These are phyloP conservation scores for Harpagifer antarcticus DNA, from an alignment of 2,797 vertebrate genomes.

Conservation along the genomic window DNA sequence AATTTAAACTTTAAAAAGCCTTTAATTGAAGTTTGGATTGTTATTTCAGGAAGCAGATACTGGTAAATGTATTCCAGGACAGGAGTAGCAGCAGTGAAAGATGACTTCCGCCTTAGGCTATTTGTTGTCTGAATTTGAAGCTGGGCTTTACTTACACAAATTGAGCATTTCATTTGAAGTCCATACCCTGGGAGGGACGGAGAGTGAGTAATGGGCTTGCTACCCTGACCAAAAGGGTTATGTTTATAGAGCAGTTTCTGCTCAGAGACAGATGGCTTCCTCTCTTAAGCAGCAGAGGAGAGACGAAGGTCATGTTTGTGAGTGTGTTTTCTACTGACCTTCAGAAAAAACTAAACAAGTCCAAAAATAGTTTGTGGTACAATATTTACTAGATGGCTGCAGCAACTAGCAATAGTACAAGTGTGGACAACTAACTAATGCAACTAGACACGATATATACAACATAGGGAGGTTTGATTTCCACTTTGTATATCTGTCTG, in stretches of 20 bases:
- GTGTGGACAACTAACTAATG: background rate
- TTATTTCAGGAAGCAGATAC: background rate
- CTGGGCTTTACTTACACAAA: constrained; percentile 29
- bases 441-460: constrained; percentile 1
- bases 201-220: constrained; percentile 48
- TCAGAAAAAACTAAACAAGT: constrained; percentile 33
- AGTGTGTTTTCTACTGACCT: constrained; percentile 42
- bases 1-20: background rate
- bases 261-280: constrained; percentile 62
- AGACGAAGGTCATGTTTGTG: constrained; percentile 63
- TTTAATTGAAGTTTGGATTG: background rate
- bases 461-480: background rate
- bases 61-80: constrained; percentile 18
- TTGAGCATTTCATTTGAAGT: constrained; percentile 13
- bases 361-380: constrained; percentile 30
- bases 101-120: constrained; percentile 2
- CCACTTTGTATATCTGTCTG: background rate
- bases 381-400: constrained; percentile 29
- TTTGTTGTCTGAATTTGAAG: constrained; percentile 39
- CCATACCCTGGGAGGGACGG: constrained; percentile 14
- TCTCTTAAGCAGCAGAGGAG: constrained; percentile 62
- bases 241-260: constrained; percentile 55
- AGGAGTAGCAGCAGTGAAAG: constrained; percentile 13
- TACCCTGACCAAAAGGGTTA: constrained; percentile 43
- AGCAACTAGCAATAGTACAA: background rate